Conservation (phyloP, 2,113 vertebrate species). For the Anser cygnoides region DNA sequence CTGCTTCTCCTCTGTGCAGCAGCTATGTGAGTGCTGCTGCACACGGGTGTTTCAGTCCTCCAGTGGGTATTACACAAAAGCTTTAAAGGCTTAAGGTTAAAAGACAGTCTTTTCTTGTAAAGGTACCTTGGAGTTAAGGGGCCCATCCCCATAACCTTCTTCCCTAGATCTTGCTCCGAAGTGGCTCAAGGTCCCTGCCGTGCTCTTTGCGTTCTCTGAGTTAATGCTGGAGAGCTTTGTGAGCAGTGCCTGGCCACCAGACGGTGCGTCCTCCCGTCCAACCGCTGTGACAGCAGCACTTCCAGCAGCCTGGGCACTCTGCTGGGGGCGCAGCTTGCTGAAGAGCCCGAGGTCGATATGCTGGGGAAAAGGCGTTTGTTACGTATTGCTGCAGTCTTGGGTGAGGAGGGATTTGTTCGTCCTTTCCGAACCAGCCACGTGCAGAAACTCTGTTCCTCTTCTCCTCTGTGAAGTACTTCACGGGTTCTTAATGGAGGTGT, state of each 20-base stretch:
- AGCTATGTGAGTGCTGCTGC: background rate
- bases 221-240: background rate
- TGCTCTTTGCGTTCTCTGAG: background rate
- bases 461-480: background rate
- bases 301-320: background rate
- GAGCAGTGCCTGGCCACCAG: background rate
- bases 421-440: background rate
- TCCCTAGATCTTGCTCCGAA: background rate
- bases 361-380: background rate
- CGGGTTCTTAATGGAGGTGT: background rate
- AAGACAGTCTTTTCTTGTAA: background rate
- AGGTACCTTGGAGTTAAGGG: background rate
- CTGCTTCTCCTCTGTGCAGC: background rate
- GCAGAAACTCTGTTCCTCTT: background rate
- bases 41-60: background rate
- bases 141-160: background rate
- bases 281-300: background rate
- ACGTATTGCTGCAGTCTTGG: background rate
- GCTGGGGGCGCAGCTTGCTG: background rate
- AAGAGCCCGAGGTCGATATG: background rate
- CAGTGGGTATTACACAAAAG: background rate
- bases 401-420: background rate
- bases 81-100: background rate
- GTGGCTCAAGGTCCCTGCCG: background rate
- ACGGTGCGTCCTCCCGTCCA: accelerated